A percentile compares a stretch with the other conserved stretches of the same genome.
These are phyloP conservation scores for Aporophyla lueneburgensis DNA, from an alignment of 2,888 invertebrate genomes.

Conservation along the genomic window DNA sequence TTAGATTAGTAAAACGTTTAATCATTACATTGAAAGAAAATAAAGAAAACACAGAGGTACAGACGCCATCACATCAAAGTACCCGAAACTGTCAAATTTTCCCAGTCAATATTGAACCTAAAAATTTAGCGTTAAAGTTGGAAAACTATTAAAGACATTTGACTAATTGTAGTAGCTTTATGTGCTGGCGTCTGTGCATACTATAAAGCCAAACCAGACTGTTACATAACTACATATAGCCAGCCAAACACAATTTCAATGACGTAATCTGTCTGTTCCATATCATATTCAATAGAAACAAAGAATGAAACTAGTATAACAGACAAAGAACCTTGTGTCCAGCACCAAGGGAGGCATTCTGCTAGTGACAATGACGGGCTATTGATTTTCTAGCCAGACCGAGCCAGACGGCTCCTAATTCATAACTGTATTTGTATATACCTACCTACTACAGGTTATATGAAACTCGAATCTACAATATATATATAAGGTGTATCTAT, in stretches of 20 bases:
- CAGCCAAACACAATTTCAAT: slow-evolving; percentile 13
- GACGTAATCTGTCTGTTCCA: slow-evolving; percentile 32
- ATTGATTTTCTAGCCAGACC: slow-evolving; percentile 21
- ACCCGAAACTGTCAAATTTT: no score
- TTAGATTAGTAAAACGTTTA: neutral
- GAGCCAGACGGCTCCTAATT: neutral
- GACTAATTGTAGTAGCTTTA: no score
- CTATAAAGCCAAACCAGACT: neutral
- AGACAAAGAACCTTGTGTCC: slow-evolving; percentile 11
- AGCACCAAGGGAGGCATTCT: slow-evolving; percentile 25
- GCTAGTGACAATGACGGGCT: slow-evolving; percentile 28
- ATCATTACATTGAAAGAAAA: no score
- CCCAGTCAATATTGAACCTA: no score
- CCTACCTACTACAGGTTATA: neutral
- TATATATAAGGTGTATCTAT: no score
- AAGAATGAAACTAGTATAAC: slow-evolving; percentile 1
- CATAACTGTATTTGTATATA: slow-evolving; percentile 1
- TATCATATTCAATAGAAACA: slow-evolving; percentile 3
- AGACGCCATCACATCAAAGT: no score
- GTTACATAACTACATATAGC: neutral
- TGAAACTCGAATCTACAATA: no score
- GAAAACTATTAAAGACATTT: no score
- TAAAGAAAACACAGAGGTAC: no score
- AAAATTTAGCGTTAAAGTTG: no score
- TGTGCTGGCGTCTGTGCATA: no score